Evolutionary conservation across 2,888 invertebrate species (phyloP).

Genomic region (Baronia brevicornis): DNA sequence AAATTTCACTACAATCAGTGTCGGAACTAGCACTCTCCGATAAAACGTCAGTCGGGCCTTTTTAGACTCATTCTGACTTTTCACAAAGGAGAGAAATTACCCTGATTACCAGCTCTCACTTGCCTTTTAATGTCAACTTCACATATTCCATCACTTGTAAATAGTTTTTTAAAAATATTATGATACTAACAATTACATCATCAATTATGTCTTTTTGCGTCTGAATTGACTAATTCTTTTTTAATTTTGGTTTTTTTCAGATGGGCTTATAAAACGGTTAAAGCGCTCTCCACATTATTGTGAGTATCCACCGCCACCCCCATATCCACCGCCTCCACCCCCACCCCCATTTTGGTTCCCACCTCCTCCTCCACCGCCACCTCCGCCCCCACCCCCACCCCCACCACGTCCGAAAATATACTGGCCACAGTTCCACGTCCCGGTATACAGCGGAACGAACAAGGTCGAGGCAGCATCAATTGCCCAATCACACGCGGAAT

Average conservation of each 20-base stretch:
- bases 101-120: no score
- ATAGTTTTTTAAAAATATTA: no score
- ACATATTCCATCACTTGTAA: no score
- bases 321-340: conserved; percentile 20
- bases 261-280: conserved; percentile 33
- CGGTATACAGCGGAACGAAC: conserved; percentile 1
- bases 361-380: conserved; percentile 24
- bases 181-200: no score
- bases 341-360: conserved; percentile 16
- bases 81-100: no score
- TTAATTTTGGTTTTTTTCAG: conserved; percentile 22
- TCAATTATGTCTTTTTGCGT: no score
- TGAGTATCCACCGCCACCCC: conserved; percentile 23
- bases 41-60: no score
- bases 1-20: no score
- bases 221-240: background rate
- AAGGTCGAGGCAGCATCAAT: background rate
- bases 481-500: conserved; percentile 1
- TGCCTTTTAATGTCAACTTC: no score
- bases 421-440: conserved; percentile 19
- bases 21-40: no score
- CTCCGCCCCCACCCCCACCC: conserved; percentile 24
- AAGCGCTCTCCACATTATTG: conserved; percentile 41
- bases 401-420: background rate
- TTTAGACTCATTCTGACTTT: no score